Evolutionary conservation across 2,113 vertebrate genomes (phyloP).

Genomic region (Melierax canorus): DNA sequence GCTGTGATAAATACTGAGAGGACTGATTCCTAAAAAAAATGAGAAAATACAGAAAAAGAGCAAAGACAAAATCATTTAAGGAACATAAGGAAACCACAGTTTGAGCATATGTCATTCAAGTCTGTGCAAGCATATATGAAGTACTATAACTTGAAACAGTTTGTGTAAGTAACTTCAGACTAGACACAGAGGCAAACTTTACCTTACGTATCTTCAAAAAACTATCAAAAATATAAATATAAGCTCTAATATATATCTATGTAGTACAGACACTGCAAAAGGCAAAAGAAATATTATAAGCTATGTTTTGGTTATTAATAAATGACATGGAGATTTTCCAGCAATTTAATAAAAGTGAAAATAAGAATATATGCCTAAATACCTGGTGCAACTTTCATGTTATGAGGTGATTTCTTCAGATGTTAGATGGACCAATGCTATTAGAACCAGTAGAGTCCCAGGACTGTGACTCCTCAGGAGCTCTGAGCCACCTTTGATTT

Average conservation of each 20-base stretch:
- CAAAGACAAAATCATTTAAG: not conserved
- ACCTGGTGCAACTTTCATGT: accelerated
- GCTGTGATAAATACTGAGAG: not conserved
- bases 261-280: not conserved
- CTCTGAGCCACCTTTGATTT: not conserved
- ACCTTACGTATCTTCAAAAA: not conserved
- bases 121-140: not conserved
- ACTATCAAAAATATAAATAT: not conserved
- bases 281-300: not conserved
- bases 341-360: not conserved
- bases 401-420: not conserved
- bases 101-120: not conserved
- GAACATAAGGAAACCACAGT: slow-evolving; percentile 2
- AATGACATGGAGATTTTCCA: not conserved
- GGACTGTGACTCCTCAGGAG: not conserved
- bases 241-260: not conserved
- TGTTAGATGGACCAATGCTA: not conserved
- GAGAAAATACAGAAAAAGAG: not conserved
- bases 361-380: not conserved
- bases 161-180: not conserved
- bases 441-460: not conserved
- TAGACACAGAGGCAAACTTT: not conserved
- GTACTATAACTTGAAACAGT: not conserved
- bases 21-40: not conserved
- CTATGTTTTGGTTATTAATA: not conserved